These are phyloP conservation scores for Eilema depressum DNA, from an alignment of 2,888 invertebrate species.

Conservation along the genomic window DNA sequence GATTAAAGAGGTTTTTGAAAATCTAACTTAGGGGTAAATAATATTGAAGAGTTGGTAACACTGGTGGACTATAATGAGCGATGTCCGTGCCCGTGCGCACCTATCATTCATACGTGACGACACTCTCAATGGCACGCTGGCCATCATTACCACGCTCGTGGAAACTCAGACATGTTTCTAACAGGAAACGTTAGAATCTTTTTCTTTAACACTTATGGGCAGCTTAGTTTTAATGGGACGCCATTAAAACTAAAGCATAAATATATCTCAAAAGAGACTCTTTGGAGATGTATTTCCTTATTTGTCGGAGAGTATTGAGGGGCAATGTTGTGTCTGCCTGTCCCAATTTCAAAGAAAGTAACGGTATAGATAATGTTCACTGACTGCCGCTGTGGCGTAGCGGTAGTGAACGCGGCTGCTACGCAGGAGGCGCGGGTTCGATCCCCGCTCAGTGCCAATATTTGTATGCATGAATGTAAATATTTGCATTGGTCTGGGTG, in stretches of 20 bases:
- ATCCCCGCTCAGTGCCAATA: no score
- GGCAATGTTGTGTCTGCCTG: no score
- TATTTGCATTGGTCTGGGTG: no score
- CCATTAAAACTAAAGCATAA: background rate
- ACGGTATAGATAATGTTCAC: no score
- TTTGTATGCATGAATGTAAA: no score
- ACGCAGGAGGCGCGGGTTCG: no score
- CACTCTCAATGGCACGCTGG: slow-evolving; percentile 54
- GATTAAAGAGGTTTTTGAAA: background rate
- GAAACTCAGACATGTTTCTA: slow-evolving; percentile 42
- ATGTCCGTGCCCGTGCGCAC: slow-evolving; percentile 55
- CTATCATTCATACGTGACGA: slow-evolving; percentile 63
- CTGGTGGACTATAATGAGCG: slow-evolving; percentile 57
- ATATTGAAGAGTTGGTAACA: background rate
- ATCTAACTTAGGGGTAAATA: slow-evolving; percentile 17
- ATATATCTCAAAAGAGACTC: background rate
- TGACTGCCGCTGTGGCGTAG: no score
- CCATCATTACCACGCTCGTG: slow-evolving; percentile 49
- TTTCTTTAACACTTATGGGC: background rate
- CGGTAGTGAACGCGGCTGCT: no score
- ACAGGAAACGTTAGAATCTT: slow-evolving; percentile 31
- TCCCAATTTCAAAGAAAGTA: no score
- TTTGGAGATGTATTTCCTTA: background rate
- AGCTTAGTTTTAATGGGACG: background rate
- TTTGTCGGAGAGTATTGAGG: background rate